Base-by-base conservation (phyloP, 92 coral and sea anemone genomes). In the Pocillopora grandis region DNA sequence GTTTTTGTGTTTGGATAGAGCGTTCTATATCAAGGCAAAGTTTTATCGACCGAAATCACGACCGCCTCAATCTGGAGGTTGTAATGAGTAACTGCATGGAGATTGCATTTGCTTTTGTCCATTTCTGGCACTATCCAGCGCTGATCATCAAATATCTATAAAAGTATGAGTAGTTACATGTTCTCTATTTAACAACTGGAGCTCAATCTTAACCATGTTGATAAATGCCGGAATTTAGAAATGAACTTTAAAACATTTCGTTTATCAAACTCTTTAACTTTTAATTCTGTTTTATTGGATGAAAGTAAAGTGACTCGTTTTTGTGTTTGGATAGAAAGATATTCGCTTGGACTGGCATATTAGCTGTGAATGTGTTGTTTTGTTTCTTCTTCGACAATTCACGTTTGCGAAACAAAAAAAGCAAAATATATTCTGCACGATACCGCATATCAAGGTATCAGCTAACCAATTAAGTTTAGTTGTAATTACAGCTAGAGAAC, bases 401-500 rank as follows among this genome's bases (percentile, higher is more conserved):
- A 23, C 58, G 31, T 58, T 27, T 3, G 15, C 35, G 58, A 17
- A 58, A 58, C 85, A 71, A 81, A 81, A 81, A 81, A 57, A 58
- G 78, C 78, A 27, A 27, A 71, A 81, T 58, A 70, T 81, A 70
- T 71, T 58, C 85, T 81, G 16, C 71, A 76, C 66, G 49, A 23
- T 23, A 67, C 76, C 64, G 36, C 76, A 80, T 49, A 65, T 79
- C 84, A 42, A 79, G 42, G 48, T 64, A 79, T 65, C 84, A 65
- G 66, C 84, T 62, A 36, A 79, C 42, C 84, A 80, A 80, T 35
- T 23, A 69, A 80, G 76, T 80, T 80, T 80, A 62, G 23, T 80
- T 80, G 86, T 57, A 72, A 82, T 82, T 82, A 66, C 58, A 58
- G 71, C 60, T 42, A 82, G 86, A 59, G 72, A 82, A 76, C 69